Conservation (phyloP, 1,140 invertebrate species). For the Brachystomella parvula region DNA sequence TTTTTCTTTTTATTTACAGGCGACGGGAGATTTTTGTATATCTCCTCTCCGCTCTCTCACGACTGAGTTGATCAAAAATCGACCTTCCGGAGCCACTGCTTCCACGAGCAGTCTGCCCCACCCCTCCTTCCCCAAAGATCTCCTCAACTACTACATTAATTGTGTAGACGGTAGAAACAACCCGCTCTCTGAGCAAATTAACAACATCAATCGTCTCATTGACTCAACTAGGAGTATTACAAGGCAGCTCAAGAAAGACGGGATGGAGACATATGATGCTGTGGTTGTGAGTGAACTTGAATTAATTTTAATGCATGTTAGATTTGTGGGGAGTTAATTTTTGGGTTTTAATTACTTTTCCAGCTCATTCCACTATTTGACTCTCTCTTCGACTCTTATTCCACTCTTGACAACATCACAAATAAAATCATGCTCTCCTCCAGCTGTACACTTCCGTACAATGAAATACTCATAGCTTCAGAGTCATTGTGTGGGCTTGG, state of each 20-base stretch:
- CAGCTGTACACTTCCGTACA: conserved; percentile 16
- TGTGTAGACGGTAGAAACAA: neutral
- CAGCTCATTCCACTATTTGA: neutral
- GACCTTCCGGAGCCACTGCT: neutral
- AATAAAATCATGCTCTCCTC: neutral
- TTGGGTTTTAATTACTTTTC: neutral
- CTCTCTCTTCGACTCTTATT: neutral
- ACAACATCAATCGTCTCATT: neutral
- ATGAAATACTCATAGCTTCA: conserved; percentile 30
- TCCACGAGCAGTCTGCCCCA: neutral
- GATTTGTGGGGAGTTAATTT: neutral
- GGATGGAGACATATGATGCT: neutral
- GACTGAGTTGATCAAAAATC: neutral
- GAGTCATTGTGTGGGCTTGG: conserved; percentile 29
- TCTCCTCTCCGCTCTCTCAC: conserved; percentile 2
- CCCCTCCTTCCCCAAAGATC: neutral
- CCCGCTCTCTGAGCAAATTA: neutral
- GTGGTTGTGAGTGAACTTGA: neutral
- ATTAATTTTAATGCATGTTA: neutral
- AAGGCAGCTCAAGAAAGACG: conserved; percentile 1
- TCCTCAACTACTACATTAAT: neutral
- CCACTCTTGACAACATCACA: neutral
- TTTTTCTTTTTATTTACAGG: neutral
- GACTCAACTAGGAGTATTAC: neutral
- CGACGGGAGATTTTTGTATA: conserved; percentile 5